These are phyloP conservation scores for Steromphala cineraria DNA, from an alignment of 2,888 invertebrate genomes.

Conservation along the genomic window DNA sequence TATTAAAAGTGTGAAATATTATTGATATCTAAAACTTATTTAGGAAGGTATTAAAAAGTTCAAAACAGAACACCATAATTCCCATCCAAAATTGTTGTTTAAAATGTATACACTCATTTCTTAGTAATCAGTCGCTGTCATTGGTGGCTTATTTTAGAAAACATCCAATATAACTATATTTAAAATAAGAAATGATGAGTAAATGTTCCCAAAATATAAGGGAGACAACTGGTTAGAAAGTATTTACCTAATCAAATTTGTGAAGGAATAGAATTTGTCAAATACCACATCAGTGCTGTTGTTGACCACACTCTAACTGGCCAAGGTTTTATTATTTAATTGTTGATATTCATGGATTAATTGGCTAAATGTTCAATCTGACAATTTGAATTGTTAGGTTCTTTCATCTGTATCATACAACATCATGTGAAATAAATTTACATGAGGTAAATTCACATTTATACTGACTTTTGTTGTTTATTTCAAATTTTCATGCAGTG, in stretches of 20 bases:
- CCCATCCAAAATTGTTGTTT: no score
- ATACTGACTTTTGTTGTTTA: background rate
- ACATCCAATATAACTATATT: background rate
- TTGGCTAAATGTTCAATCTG: background rate
- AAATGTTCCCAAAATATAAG: background rate
- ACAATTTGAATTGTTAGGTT: background rate
- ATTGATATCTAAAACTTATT: no score
- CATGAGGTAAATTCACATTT: background rate
- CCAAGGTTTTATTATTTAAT: no score
- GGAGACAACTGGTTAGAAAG: background rate
- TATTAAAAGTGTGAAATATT: no score
- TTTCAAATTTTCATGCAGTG: background rate
- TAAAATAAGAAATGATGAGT: background rate
- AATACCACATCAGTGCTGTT: no score
- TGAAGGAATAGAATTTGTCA: background rate
- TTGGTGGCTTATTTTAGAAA: no score
- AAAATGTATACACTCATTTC: no score
- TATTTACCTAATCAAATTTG: background rate
- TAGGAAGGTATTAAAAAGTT: no score
- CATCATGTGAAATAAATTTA: background rate
- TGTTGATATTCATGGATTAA: no score
- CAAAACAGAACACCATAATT: no score
- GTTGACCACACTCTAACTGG: no score
- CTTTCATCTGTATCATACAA: background rate
- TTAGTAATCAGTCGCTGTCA: no score